Evolutionary conservation across 2,113 vertebrate genomes (phyloP).

Genomic region (Hypanus sabinus): DNA sequence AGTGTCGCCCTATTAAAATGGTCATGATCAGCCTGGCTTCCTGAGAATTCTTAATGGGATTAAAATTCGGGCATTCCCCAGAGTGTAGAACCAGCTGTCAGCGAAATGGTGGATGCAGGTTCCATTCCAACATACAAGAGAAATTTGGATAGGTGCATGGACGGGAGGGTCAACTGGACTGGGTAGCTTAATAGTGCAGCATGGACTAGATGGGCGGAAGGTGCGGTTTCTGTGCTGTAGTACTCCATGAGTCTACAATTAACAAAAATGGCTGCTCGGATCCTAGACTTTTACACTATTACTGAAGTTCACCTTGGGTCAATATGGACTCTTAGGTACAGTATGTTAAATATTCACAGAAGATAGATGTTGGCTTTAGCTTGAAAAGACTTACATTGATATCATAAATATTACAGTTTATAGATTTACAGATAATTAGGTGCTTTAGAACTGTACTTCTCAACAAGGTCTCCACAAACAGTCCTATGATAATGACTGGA

Average conservation of each 20-base stretch:
- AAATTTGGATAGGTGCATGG: no score
- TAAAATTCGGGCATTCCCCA: neutral
- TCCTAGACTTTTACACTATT: neutral
- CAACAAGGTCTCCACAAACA: neutral
- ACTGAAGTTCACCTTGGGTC: neutral
- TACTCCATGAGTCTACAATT: neutral
- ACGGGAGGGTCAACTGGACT: no score
- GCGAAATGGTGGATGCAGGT: no score
- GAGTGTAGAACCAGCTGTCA: no score
- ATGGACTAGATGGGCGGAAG: no score
- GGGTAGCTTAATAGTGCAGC: no score
- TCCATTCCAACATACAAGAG: no score
- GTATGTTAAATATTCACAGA: neutral
- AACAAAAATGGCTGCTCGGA: neutral
- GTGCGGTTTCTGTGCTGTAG: no score
- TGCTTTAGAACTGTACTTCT: neutral
- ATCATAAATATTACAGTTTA: no score
- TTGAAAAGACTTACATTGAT: neutral
- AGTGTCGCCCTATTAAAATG: neutral
- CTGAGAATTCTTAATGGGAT: neutral
- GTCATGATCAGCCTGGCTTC: neutral
- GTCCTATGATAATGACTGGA: neutral
- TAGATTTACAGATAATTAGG: neutral
- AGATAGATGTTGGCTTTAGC: neutral
- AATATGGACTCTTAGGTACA: neutral